Conservation (phyloP, 2,888 invertebrate species). For the Limnephilus rhombicus region DNA sequence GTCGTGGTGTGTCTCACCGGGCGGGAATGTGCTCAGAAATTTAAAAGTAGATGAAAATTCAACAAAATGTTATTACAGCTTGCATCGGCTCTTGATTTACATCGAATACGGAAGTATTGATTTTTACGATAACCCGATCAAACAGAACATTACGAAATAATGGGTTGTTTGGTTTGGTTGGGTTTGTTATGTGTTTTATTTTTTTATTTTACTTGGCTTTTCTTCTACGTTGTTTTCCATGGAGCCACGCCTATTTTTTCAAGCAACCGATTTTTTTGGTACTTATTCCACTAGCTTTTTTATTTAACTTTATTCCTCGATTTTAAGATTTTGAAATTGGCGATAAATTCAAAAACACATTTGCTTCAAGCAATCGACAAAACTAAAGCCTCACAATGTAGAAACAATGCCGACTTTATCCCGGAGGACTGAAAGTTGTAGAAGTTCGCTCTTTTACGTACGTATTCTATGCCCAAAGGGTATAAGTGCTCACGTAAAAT, state of each 20-base stretch:
- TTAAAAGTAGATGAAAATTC: neutral
- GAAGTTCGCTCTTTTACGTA: neutral
- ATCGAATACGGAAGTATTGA: neutral
- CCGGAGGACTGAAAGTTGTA: neutral
- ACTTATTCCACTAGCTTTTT: neutral
- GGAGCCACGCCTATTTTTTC: no score
- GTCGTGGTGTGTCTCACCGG: neutral
- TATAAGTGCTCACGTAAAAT: neutral
- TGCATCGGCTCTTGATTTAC: neutral
- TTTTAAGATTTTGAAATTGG: neutral
- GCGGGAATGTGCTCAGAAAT: neutral
- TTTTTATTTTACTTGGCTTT: no score
- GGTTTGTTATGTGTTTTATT: no score
- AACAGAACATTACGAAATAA: no score
- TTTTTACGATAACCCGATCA: no score
- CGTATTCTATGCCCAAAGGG: neutral
- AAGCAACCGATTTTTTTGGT: neutral
- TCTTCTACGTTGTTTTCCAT: no score
- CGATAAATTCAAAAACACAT: neutral
- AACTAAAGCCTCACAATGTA: neutral
- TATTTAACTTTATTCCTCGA: neutral
- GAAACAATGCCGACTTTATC: neutral
- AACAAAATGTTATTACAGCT: neutral
- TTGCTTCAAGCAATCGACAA: neutral
- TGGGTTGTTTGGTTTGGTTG: no score